A percentile compares a stretch with the other conserved stretches of the same genome.
Conservation (phyloP, 2,888 invertebrate species). For the Ligdia adustata region DNA sequence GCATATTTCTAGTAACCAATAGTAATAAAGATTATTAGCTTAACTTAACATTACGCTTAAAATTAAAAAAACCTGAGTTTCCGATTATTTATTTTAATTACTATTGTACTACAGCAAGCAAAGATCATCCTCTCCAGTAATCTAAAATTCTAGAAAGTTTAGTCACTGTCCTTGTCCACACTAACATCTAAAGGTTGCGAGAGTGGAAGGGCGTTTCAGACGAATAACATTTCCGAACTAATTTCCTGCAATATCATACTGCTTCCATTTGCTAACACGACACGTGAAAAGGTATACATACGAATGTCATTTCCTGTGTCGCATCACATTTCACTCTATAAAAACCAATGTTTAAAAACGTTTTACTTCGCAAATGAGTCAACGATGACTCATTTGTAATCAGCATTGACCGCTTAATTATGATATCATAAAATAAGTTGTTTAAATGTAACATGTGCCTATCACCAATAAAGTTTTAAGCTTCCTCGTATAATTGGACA, state of each 20-base stretch:
- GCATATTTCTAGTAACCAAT: too few species aligned
- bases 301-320: too few species aligned
- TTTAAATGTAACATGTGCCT: too few species aligned
- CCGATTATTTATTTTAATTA: too few species aligned
- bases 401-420: background rate
- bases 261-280: slow-evolving; percentile 26
- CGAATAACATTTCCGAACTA: slow-evolving; percentile 60
- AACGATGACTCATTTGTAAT: slow-evolving; percentile 13
- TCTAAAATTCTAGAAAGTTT: background rate
- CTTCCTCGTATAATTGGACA: slow-evolving; percentile 10
- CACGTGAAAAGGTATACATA: too few species aligned
- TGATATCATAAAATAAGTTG: too few species aligned
- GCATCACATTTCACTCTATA: slow-evolving; percentile 1
- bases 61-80: too few species aligned
- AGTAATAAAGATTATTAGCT: too few species aligned
- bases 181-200: too few species aligned
- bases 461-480: slow-evolving; percentile 7
- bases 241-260: slow-evolving; percentile 53
- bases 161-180: background rate
- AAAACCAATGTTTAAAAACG: slow-evolving; percentile 6
- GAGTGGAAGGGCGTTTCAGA: slow-evolving; percentile 3
- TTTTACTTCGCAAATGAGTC: slow-evolving; percentile 5
- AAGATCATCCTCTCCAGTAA: background rate
- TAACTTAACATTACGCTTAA: too few species aligned
- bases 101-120: too few species aligned